A percentile compares a stretch with the other conserved stretches of the same genome.
Conservation (phyloP, 2,888 invertebrate genomes). For the Poecilobothrus nobilitatus region DNA sequence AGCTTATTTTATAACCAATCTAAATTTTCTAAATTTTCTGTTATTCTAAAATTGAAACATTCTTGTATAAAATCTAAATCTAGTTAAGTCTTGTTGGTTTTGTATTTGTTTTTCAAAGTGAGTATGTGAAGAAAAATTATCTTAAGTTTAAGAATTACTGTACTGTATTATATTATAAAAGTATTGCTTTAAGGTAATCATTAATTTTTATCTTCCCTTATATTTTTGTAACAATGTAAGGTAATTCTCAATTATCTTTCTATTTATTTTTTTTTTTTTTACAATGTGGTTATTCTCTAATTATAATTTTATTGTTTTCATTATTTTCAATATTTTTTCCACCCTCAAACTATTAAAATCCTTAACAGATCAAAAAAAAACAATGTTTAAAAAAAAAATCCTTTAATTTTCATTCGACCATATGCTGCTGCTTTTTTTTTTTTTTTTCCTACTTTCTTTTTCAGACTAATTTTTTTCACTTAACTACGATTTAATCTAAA, state of each 20-base stretch:
- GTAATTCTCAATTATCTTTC: background rate
- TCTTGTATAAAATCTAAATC: no score
- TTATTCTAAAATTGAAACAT: no score
- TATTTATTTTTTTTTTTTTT: background rate
- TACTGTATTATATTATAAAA: background rate
- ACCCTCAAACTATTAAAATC: background rate
- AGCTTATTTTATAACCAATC: no score
- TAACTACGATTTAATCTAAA: constrained; percentile 4
- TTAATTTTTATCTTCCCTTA: background rate
- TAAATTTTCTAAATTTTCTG: no score
- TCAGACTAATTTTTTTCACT: background rate
- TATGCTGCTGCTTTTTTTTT: background rate
- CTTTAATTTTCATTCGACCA: constrained; percentile 6
- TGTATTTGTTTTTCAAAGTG: no score
- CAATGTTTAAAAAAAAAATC: background rate
- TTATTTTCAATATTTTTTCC: background rate
- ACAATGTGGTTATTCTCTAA: background rate
- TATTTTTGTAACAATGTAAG: background rate
- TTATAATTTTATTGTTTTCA: background rate
- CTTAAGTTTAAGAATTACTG: no score
- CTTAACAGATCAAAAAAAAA: background rate
- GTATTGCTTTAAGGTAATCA: background rate
- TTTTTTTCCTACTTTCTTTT: background rate
- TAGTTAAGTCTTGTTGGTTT: no score
- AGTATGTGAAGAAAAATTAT: no score